Evolutionary conservation across 2,797 vertebrate genomes (phyloP).

Genomic region (Cyprinodon diabolis): DNA sequence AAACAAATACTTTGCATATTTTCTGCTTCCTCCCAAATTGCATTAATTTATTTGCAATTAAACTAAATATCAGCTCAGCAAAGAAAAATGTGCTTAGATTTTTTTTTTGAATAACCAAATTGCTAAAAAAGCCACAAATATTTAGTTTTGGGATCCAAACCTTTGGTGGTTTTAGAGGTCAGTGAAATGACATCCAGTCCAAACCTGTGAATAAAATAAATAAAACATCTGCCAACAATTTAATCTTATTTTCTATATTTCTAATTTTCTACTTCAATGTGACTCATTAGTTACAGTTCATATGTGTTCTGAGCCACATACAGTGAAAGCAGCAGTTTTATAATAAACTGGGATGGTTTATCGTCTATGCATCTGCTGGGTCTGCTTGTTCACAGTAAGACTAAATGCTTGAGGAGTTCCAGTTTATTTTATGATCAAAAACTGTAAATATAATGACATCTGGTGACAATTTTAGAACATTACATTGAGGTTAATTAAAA

Average conservation of each 20-base stretch:
- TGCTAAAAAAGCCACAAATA: constrained; percentile 7
- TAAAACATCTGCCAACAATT: background rate
- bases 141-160: background rate
- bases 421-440: constrained; percentile 55
- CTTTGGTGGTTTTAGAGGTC: background rate
- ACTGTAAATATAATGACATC: constrained; percentile 23
- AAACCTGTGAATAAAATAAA: background rate
- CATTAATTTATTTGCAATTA: too few species aligned
- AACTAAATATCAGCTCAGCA: background rate
- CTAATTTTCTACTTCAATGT: background rate
- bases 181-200: background rate
- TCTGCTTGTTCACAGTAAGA: background rate
- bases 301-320: background rate
- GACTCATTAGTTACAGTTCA: background rate
- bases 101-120: background rate
- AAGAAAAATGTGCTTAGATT: background rate
- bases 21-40: background rate
- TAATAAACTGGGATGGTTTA: background rate
- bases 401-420: constrained; percentile 5
- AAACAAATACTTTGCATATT: background rate
- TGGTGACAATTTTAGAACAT: constrained; percentile 17
- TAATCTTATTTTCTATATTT: background rate
- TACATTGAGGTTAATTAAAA: constrained; percentile 15
- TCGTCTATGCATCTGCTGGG: background rate
- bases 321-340: background rate